Conservation (phyloP, 2,888 invertebrate species). For the Rutpela maculata region DNA sequence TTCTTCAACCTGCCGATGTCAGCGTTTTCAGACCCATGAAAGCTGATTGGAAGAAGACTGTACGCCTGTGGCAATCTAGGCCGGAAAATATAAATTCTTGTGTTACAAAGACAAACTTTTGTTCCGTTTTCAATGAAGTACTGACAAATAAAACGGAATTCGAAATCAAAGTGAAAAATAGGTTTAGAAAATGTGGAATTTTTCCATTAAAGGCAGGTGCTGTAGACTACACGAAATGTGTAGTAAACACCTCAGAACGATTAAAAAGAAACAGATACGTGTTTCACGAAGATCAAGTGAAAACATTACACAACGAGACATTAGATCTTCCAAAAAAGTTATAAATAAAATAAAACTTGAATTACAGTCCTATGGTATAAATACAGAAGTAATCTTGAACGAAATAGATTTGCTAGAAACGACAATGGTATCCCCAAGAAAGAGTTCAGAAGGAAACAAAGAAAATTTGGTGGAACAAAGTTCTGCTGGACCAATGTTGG, state of each 20-base stretch:
- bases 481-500: too few relatives aligned
- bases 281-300: too few relatives aligned
- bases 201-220: constrained; percentile 40
- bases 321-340: too few relatives aligned
- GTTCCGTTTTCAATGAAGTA: constrained; percentile 46
- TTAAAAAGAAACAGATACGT: too few relatives aligned
- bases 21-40: constrained; percentile 60
- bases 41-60: constrained; percentile 58
- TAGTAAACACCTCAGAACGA: constrained; percentile 33
- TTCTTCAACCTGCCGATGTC: constrained; percentile 61
- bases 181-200: constrained; percentile 46
- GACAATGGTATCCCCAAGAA: too few relatives aligned
- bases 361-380: too few relatives aligned
- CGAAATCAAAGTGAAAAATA: constrained; percentile 38
- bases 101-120: not conserved
- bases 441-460: too few relatives aligned
- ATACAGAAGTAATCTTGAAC: too few relatives aligned
- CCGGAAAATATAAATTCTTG: constrained; percentile 52
- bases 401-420: too few relatives aligned
- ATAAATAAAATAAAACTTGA: too few relatives aligned
- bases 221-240: constrained; percentile 43
- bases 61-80: constrained; percentile 47
- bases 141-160: constrained; percentile 30
- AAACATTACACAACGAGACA: too few relatives aligned
- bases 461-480: too few relatives aligned